phyloP scores from a whole-genome alignment of 2,797 vertebrate genomes.

The Eremophila alpestris region DNA sequence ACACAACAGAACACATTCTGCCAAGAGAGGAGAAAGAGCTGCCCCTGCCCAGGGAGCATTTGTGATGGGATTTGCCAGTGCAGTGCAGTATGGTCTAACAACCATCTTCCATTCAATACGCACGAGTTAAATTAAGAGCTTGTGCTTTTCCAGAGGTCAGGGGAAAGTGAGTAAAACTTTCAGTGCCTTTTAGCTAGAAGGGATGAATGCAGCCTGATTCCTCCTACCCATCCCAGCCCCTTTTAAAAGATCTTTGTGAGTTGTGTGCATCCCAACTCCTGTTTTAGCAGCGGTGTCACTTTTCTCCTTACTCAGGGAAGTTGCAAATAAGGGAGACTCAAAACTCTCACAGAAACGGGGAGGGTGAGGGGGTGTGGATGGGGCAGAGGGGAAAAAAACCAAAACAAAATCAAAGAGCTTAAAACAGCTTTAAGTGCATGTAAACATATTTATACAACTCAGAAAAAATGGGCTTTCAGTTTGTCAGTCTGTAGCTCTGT shows the following conservation, averaged over 20 bases:
- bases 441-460: conserved; percentile 71
- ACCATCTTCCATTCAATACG: conserved; percentile 37
- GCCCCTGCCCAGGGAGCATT: conserved; percentile 22
- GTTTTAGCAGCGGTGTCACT: conserved; percentile 7
- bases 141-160: conserved; percentile 77
- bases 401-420: not conserved
- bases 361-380: not conserved
- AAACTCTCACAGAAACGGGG: conserved; percentile 31
- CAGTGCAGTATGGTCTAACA: conserved; percentile 24
- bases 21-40: conserved; percentile 36
- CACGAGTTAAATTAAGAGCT: conserved; percentile 57
- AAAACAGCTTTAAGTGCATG: conserved; percentile 69
- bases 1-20: conserved; percentile 25
- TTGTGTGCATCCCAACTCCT: conserved; percentile 48
- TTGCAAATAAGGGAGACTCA: conserved; percentile 48
- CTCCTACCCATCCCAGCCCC: not conserved
- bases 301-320: conserved; percentile 51
- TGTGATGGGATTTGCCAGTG: conserved; percentile 42
- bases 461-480: conserved; percentile 24
- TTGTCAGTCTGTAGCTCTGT: not conserved
- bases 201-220: not conserved
- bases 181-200: conserved; percentile 46
- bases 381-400: not conserved
- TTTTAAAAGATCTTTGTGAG: not conserved
- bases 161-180: conserved; percentile 28